phyloP scores from a whole-genome alignment of 1,140 invertebrate genomes.

The Brachionus plicatilis region DNA sequence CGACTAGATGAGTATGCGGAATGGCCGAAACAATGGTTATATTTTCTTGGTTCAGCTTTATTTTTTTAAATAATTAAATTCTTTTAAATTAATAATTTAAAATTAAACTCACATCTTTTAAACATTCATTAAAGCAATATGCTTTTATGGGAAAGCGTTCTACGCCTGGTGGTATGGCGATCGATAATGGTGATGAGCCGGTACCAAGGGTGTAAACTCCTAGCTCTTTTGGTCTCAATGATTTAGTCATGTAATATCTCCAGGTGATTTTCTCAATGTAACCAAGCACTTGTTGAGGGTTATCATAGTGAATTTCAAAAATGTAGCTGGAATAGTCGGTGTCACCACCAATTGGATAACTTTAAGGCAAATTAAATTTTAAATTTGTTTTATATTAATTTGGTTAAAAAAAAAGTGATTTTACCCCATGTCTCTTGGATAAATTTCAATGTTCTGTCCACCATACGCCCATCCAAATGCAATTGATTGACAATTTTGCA shows the following conservation, averaged over 20 bases:
- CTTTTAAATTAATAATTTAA: not conserved
- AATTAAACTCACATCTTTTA: conserved; percentile 56
- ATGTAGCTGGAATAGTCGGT: not conserved
- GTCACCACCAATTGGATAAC: conserved; percentile 38
- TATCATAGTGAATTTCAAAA: conserved; percentile 39
- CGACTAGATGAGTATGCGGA: conserved; percentile 90
- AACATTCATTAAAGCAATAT: conserved; percentile 87
- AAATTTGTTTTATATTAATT: not conserved
- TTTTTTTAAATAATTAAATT: not conserved
- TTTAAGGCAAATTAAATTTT: not conserved
- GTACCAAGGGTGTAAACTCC: conserved; percentile 24
- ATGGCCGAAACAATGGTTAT: conserved; percentile 74
- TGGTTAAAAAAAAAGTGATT: not conserved
- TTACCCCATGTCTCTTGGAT: conserved; percentile 21
- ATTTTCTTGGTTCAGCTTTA: not conserved
- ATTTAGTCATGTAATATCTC: conserved; percentile 2
- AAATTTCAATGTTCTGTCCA: not conserved
- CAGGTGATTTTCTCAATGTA: not conserved
- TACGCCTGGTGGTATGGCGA: conserved; percentile 85
- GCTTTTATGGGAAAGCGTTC: conserved; percentile 71
- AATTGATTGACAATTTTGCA: not conserved
- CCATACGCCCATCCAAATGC: conserved; percentile 22
- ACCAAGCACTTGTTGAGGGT: not conserved
- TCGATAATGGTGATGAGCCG: conserved; percentile 50
- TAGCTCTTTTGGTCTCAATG: not conserved